Base-by-base conservation (phyloP, 64 coral and sea anemone species). In the Stichodactyla helianthus region DNA sequence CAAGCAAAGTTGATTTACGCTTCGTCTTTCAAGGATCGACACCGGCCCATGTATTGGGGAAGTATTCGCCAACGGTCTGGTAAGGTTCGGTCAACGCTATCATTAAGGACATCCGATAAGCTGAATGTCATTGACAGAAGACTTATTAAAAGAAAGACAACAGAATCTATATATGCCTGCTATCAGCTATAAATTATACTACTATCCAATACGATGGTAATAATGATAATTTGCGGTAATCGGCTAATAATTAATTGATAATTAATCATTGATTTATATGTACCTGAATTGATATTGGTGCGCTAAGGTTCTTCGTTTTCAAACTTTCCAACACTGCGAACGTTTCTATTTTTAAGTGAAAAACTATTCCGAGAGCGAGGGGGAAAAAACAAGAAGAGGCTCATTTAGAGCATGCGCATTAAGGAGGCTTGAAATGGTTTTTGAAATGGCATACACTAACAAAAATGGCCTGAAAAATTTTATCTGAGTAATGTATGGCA, bases 41-140 rank as follows among this genome's bases (percentile, higher is more conserved):
- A 54, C 78, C 78, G n/a, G n/a, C n/a, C 51, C 50, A 51, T 31
- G 77, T 81, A 17, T 81, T 8, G 35, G 68, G 78, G 5, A 81
- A 52, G 78, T 74, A 54, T 81, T 52, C 50, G 50, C 35, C 51
- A 19, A 20, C 15, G n/a, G 18, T 51, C 78, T 81, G 78, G n/a
- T 17, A 6, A 54, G 13, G 19, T 53, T 81, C 78, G 78, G 0
- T 81, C 78, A 53, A 19, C 78, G 10, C 78, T 81, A 52, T 23
- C 78, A 51, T 54, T 81, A 81, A 53, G 13, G 78, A 81, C 78
- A 81, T 81, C 52, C 78, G 52, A 81, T 81, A 81, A 51, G 78
- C 52, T 54, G 14, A 81, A 52, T 54, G 78, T 81, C 18, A 81
- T 31, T 74, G 68, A 74, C 68, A 31, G 68, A 74, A 74, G 68